phyloP scores from a whole-genome alignment of 2,888 invertebrate species.

The Heliconius charithonia region DNA sequence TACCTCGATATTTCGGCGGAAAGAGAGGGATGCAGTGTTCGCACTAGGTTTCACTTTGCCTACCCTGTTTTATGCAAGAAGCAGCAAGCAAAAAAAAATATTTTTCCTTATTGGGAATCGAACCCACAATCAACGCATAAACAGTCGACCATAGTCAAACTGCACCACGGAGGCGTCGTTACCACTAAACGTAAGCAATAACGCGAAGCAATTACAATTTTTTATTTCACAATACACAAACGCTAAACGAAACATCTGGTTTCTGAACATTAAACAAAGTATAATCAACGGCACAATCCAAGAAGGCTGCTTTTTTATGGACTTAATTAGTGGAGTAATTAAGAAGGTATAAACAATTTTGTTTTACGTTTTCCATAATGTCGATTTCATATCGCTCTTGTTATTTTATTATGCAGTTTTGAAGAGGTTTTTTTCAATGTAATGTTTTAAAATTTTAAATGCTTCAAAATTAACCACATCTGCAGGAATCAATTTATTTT shows the following conservation, averaged over 20 bases:
- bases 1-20: no score
- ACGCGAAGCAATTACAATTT: constrained; percentile 12
- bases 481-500: no score
- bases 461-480: no score
- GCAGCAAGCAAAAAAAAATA: no score
- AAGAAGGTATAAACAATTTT: constrained; percentile 37
- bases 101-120: not conserved
- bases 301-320: constrained; percentile 33
- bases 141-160: not conserved
- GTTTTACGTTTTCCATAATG: constrained; percentile 28
- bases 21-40: no score
- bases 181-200: constrained; percentile 6
- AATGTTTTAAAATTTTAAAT: not conserved
- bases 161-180: not conserved
- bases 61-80: no score
- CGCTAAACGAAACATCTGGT: constrained; percentile 26
- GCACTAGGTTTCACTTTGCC: no score
- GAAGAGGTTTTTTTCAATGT: not conserved
- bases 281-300: constrained; percentile 28
- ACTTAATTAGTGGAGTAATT: constrained; percentile 37
- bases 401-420: not conserved
- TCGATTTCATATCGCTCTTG: constrained; percentile 22
- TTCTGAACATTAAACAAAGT: constrained; percentile 29
- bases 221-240: constrained; percentile 25
- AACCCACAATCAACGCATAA: not conserved